Conservation (phyloP, 2,888 invertebrate genomes). For the Apantesis nais region DNA sequence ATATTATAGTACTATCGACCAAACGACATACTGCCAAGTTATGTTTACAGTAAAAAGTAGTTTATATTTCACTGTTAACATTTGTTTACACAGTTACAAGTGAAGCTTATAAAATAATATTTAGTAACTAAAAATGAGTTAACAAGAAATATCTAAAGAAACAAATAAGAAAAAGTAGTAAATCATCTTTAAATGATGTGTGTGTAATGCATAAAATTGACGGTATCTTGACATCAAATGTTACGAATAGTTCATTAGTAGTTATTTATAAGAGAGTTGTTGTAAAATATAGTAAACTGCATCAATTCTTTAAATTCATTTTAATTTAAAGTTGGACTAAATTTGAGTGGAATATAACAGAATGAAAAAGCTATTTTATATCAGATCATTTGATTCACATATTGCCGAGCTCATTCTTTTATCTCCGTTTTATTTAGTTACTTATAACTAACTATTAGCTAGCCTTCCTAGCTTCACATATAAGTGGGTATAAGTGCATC, state of each 20-base stretch:
- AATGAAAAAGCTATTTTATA: background rate
- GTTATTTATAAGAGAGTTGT: background rate
- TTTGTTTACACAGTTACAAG: background rate
- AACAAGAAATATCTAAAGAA: background rate
- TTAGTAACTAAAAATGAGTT: background rate
- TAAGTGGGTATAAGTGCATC: background rate
- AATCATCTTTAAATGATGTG: background rate
- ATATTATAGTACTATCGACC: background rate
- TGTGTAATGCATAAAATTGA: background rate
- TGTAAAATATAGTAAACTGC: slow-evolving; percentile 1
- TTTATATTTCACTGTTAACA: background rate
- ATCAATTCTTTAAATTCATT: background rate
- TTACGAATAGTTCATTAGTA: background rate
- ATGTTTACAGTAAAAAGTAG: background rate
- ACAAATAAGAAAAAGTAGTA: background rate
- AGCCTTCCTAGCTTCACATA: no score
- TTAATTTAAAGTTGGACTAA: background rate
- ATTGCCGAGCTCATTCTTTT: no score
- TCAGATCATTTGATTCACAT: background rate
- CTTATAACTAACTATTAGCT: no score
- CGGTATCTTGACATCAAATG: slow-evolving; percentile 2
- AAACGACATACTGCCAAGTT: background rate
- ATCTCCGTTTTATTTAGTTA: no score
- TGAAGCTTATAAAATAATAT: background rate
- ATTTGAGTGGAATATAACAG: background rate